Conservation (phyloP, 1,140 invertebrate species). For the Drosophila takahashii region DNA sequence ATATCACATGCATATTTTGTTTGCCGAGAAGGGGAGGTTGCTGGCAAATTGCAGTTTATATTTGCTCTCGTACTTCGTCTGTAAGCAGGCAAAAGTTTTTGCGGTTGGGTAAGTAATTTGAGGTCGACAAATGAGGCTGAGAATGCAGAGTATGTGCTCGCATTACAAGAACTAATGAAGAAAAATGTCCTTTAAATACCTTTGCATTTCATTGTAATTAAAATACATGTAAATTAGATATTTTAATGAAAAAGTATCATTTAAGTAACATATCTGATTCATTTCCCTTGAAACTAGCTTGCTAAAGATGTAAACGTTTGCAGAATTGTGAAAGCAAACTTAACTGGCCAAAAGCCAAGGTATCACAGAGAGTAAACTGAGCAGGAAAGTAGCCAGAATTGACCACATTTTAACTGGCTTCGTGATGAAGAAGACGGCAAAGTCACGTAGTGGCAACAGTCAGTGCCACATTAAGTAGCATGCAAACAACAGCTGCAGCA, state of each 20-base stretch:
- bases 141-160: slow-evolving; percentile 12
- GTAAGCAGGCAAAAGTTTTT: slow-evolving; percentile 38
- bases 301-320: slow-evolving; percentile 21
- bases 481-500: slow-evolving; percentile 59
- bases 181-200: slow-evolving; percentile 8
- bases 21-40: slow-evolving; percentile 6
- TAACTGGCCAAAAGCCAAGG: slow-evolving; percentile 23
- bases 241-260: no score
- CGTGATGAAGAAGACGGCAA: slow-evolving; percentile 44
- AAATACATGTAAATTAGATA: no score
- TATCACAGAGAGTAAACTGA: slow-evolving; percentile 24
- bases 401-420: slow-evolving; percentile 40
- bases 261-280: background rate
- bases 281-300: slow-evolving; percentile 38
- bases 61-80: slow-evolving; percentile 23
- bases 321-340: slow-evolving; percentile 23
- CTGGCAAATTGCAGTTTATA: slow-evolving; percentile 63
- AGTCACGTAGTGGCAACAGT: slow-evolving; percentile 68
- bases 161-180: slow-evolving; percentile 11
- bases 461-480: slow-evolving; percentile 68
- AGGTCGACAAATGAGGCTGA: slow-evolving; percentile 36
- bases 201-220: no score
- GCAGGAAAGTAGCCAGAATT: slow-evolving; percentile 22
- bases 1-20: slow-evolving; percentile 65
- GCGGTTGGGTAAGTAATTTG: slow-evolving; percentile 53